phyloP scores from a whole-genome alignment of 2,888 invertebrate genomes.

The Nomada fabriciana region DNA sequence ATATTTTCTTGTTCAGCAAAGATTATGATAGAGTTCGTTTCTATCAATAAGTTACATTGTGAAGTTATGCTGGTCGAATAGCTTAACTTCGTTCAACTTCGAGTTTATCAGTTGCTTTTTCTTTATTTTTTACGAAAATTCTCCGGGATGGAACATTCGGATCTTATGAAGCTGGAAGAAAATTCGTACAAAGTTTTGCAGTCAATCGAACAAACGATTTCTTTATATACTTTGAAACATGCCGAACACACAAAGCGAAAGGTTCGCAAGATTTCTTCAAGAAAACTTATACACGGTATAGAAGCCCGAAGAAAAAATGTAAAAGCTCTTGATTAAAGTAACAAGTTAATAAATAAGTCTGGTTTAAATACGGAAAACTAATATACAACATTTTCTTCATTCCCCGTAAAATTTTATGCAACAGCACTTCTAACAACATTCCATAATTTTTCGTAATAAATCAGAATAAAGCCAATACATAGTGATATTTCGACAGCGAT shows the following conservation, averaged over 20 bases:
- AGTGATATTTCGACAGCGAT: not conserved
- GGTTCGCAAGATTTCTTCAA: not conserved
- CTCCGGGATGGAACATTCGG: no score
- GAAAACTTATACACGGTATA: not conserved
- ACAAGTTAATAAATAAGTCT: no score
- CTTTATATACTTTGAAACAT: not conserved
- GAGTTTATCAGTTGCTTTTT: not conserved
- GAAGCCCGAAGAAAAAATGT: not conserved
- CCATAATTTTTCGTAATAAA: not conserved
- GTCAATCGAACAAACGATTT: not conserved
- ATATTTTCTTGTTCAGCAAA: not conserved
- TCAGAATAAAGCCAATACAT: not conserved
- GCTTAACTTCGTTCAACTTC: not conserved
- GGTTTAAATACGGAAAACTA: no score
- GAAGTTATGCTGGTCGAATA: not conserved
- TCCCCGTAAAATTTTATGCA: no score
- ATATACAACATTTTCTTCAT: not conserved
- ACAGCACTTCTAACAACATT: no score
- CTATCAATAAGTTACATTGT: not conserved
- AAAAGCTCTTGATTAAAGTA: no score
- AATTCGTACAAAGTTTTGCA: not conserved
- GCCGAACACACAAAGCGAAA: not conserved
- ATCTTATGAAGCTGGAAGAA: not conserved
- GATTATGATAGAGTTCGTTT: not conserved
- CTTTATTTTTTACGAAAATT: not conserved